Evolutionary conservation across 2,888 invertebrate genomes (phyloP).

Genomic region (Bimastos eiseni): DNA sequence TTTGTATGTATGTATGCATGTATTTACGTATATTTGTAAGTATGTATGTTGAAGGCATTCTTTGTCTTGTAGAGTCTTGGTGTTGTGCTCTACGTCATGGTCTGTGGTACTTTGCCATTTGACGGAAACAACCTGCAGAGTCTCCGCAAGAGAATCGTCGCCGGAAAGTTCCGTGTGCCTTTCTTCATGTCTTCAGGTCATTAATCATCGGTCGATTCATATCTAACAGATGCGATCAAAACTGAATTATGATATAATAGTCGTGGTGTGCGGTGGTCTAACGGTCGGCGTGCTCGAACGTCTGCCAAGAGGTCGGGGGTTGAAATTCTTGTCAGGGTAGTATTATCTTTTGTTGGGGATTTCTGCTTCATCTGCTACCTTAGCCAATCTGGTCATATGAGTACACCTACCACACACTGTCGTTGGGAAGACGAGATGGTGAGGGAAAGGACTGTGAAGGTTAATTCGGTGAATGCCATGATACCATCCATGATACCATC

Average conservation of each 20-base stretch:
- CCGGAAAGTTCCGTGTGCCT: constrained; percentile 92
- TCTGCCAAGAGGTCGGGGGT: too few relatives aligned
- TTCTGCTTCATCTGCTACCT: too few relatives aligned
- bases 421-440: too few relatives aligned
- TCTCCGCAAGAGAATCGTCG: constrained; percentile 82
- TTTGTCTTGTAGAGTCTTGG: constrained; percentile 80
- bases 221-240: background rate
- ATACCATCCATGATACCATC: too few relatives aligned
- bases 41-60: background rate
- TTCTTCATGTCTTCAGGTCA: constrained; percentile 93
- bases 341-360: too few relatives aligned
- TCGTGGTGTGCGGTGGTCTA: too few relatives aligned
- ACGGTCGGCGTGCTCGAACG: too few relatives aligned
- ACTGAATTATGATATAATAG: background rate
- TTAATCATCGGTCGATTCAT: background rate
- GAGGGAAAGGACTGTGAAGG: too few relatives aligned
- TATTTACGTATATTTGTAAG: background rate
- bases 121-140: constrained; percentile 91
- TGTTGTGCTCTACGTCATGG: constrained; percentile 91
- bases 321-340: too few relatives aligned
- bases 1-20: background rate
- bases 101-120: constrained; percentile 93
- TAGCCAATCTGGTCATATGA: too few relatives aligned
- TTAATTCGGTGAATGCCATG: too few relatives aligned
- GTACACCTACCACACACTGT: too few relatives aligned